These are phyloP conservation scores for Darevskia mixta DNA, from an alignment of 2,797 vertebrate species.

Conservation along the genomic window DNA sequence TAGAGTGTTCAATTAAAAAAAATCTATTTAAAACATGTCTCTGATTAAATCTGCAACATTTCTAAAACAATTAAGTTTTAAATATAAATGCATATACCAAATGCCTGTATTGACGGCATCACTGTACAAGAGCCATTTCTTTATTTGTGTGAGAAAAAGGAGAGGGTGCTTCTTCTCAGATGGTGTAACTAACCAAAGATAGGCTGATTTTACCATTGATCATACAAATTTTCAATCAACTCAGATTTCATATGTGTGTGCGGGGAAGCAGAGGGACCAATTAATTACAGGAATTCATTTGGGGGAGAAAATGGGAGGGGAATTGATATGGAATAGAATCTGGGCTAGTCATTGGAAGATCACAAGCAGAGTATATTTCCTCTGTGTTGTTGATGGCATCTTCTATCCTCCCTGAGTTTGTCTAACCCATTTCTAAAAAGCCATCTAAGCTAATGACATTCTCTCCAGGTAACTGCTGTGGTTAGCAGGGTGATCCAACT, in stretches of 20 bases:
- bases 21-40: neutral
- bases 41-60: neutral
- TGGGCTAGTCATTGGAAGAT: neutral
- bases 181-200: neutral
- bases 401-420: neutral
- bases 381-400: neutral
- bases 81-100: neutral
- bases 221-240: no score
- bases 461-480: neutral
- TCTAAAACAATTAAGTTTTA: neutral
- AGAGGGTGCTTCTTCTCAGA: neutral
- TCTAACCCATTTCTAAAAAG: neutral
- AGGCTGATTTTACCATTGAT: no score
- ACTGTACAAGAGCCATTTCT: neutral
- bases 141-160: neutral
- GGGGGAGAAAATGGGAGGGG: neutral
- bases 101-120: neutral
- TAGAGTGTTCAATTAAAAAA: neutral
- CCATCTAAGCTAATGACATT: neutral
- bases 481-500: neutral
- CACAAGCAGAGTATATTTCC: neutral
- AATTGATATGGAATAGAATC: neutral
- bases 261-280: no score
- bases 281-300: neutral
- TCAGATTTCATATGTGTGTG: no score